Evolutionary conservation across 2,888 invertebrate genomes (phyloP).

Genomic region (Urechis unicinctus): DNA sequence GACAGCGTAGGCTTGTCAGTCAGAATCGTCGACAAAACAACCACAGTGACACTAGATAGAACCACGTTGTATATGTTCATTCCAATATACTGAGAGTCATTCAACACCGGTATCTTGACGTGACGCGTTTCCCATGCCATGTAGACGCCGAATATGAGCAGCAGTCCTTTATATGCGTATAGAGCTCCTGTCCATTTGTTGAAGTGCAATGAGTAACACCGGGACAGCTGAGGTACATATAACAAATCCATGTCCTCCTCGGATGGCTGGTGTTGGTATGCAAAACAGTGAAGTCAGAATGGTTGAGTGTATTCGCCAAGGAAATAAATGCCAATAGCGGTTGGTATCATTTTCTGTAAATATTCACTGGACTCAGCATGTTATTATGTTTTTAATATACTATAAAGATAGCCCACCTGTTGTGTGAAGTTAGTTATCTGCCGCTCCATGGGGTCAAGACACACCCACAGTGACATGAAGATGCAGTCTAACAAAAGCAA

Average conservation of each 20-base stretch:
- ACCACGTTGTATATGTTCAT: slow-evolving; percentile 88
- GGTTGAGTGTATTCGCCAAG: too few species aligned
- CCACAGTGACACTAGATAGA: slow-evolving; percentile 70
- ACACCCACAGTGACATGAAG: slow-evolving; percentile 77
- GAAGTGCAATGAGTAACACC: slow-evolving; percentile 80
- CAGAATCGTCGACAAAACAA: slow-evolving; percentile 80
- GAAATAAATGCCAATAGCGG: too few species aligned
- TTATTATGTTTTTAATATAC: not conserved
- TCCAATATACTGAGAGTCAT: slow-evolving; percentile 86
- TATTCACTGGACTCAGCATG: not conserved
- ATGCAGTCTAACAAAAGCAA: slow-evolving; percentile 75
- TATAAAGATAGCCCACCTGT: not conserved
- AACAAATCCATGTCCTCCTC: slow-evolving; percentile 39
- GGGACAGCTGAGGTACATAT: slow-evolving; percentile 66
- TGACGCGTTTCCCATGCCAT: slow-evolving; percentile 86
- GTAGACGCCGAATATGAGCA: slow-evolving; percentile 82
- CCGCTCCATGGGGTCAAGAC: slow-evolving; percentile 79
- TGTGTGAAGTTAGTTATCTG: slow-evolving; percentile 67
- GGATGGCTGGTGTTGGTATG: not conserved
- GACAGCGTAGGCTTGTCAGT: slow-evolving; percentile 57
- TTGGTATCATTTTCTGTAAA: not conserved
- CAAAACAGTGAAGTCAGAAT: too few species aligned
- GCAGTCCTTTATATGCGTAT: slow-evolving; percentile 82
- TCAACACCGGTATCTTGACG: slow-evolving; percentile 83
- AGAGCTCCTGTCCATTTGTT: slow-evolving; percentile 84